A percentile compares a stretch with the other conserved stretches of the same genome.
Conservation (phyloP, 2,888 invertebrate species). For the Leptogaster cylindrica region DNA sequence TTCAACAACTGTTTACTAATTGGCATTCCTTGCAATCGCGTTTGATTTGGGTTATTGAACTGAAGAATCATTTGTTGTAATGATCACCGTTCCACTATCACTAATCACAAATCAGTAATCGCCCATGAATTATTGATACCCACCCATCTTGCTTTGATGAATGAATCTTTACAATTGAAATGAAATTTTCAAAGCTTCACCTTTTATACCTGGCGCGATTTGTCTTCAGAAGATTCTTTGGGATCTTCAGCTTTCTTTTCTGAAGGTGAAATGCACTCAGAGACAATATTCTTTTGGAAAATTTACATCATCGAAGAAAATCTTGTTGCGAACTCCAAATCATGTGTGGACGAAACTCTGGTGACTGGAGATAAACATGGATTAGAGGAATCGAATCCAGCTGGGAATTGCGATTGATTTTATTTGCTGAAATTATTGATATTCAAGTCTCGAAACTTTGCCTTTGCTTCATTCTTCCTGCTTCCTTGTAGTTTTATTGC, state of each 20-base stretch:
- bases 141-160: constrained; percentile 26
- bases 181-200: not conserved
- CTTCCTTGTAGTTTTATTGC: too few relatives aligned
- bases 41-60: constrained; percentile 22
- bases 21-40: constrained; percentile 2
- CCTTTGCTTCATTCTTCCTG: not conserved
- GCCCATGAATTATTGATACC: not conserved
- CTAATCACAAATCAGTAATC: not conserved
- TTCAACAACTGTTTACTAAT: constrained; percentile 16
- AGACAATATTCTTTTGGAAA: too few relatives aligned
- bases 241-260: not conserved
- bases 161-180: not conserved
- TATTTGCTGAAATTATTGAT: too few relatives aligned
- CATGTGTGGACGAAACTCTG: too few relatives aligned
- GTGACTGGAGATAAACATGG: too few relatives aligned
- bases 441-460: constrained; percentile 25
- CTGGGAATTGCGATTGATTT: too few relatives aligned
- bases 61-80: not conserved
- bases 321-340: not conserved
- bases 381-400: too few relatives aligned
- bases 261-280: constrained; percentile 2
- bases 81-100: not conserved
- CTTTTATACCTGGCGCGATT: not conserved
- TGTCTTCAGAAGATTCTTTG: not conserved
- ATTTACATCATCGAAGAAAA: constrained; percentile 18